phyloP scores from a whole-genome alignment of 1,140 invertebrate genomes.

The Lineus longissimus region DNA sequence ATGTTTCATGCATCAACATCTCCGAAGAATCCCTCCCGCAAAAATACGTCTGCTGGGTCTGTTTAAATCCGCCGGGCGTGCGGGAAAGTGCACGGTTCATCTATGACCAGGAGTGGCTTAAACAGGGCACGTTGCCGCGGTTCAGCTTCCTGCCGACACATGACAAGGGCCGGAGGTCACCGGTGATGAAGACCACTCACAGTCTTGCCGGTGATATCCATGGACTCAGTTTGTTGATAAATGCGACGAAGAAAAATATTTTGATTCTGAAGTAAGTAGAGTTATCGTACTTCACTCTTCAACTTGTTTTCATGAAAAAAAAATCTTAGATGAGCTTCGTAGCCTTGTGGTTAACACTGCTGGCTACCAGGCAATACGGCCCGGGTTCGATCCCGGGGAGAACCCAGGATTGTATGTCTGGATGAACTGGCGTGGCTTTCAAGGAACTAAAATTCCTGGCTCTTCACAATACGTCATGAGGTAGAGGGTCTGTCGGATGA shows the following conservation, averaged over 20 bases:
- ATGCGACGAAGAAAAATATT: constrained; percentile 29
- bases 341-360: too few species aligned
- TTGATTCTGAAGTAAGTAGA: constrained; percentile 28
- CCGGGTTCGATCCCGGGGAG: too few species aligned
- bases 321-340: too few species aligned
- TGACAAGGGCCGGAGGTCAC: constrained; percentile 7
- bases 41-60: constrained; percentile 85
- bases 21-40: constrained; percentile 77
- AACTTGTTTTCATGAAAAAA: too few species aligned
- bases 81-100: constrained; percentile 69
- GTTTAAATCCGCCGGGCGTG: constrained; percentile 68
- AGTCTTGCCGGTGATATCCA: constrained; percentile 30
- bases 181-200: constrained; percentile 28
- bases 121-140: constrained; percentile 71
- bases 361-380: too few species aligned
- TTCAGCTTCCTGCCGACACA: constrained; percentile 36
- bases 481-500: too few species aligned
- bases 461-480: too few species aligned
- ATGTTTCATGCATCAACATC: constrained; percentile 81
- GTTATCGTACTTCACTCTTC: too few species aligned
- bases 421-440: too few species aligned
- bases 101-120: constrained; percentile 84
- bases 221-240: constrained; percentile 30
- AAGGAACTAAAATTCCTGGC: too few species aligned
- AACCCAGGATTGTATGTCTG: too few species aligned